Conservation (phyloP, 2,888 invertebrate genomes). For the Rugalucina vietnamica region DNA sequence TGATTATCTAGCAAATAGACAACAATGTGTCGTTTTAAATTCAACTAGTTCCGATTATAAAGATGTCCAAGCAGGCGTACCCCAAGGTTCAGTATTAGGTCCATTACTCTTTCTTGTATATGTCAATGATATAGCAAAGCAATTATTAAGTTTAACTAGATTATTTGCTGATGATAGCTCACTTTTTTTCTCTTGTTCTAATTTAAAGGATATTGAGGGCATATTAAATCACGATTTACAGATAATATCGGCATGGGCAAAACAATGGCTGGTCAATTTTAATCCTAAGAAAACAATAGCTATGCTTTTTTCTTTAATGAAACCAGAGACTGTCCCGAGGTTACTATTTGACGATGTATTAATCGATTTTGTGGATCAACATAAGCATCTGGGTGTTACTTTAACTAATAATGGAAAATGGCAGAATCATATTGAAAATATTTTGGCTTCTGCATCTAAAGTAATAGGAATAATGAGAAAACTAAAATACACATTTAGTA, state of each 20-base stretch:
- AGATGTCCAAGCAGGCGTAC: constrained; percentile 8
- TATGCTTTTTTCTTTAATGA: not conserved
- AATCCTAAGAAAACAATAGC: constrained; percentile 32
- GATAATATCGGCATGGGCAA: constrained; percentile 24
- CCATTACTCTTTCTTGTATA: too few relatives aligned
- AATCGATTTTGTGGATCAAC: not conserved
- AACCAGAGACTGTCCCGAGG: not conserved
- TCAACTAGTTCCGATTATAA: not conserved
- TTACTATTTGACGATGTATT: not conserved
- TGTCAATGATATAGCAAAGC: constrained; percentile 41
- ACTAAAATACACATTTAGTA: too few relatives aligned
- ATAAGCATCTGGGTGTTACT: not conserved
- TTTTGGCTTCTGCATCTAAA: too few relatives aligned
- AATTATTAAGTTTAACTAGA: constrained; percentile 22
- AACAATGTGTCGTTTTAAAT: not conserved
- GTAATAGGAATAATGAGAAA: too few relatives aligned
- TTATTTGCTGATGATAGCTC: constrained; percentile 46
- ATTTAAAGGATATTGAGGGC: too few relatives aligned
- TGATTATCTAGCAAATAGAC: not conserved
- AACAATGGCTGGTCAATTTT: constrained; percentile 35
- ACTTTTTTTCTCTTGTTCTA: constrained; percentile 18
- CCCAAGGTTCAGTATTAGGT: constrained; percentile 37
- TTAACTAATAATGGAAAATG: too few relatives aligned
- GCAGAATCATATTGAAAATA: too few relatives aligned
- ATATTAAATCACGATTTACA: constrained; percentile 26